Evolutionary conservation across 2,888 invertebrate species (phyloP).

Genomic region (Teleogryllus oceanicus): DNA sequence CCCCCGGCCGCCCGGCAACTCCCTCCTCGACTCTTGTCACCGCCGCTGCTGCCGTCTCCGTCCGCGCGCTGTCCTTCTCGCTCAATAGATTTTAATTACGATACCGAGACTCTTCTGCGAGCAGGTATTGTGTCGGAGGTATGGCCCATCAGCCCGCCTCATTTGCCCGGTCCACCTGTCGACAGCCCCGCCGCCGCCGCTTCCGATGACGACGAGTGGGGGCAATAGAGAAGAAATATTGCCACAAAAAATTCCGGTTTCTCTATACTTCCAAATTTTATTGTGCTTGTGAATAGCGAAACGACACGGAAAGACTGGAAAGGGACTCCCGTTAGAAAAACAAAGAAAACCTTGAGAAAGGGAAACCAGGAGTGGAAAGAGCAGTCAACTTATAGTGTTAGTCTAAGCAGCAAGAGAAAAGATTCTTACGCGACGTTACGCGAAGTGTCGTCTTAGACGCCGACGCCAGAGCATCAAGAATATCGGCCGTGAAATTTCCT

Average conservation of each 20-base stretch:
- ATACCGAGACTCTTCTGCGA: background rate
- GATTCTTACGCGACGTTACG: background rate
- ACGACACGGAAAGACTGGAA: background rate
- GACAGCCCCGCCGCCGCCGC: background rate
- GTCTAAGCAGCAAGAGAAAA: background rate
- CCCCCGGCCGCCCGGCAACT: background rate
- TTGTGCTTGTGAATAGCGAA: background rate
- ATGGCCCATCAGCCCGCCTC: background rate
- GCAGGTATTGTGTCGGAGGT: slow-evolving; percentile 18
- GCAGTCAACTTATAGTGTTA: background rate
- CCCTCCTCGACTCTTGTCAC: background rate
- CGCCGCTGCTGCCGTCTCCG: background rate
- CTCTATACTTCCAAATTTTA: background rate
- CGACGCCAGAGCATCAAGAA: slow-evolving; percentile 18
- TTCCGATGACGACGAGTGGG: background rate
- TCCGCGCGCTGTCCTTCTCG: background rate
- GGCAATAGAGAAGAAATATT: background rate
- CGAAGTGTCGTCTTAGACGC: background rate
- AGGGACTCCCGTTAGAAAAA: background rate
- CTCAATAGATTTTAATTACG: slow-evolving; percentile 18
- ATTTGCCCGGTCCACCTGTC: background rate
- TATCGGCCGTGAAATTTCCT: slow-evolving; percentile 35
- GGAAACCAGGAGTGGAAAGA: background rate
- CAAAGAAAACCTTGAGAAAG: background rate
- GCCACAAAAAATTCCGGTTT: background rate